Evolutionary conservation across 1,140 invertebrate genomes (phyloP).

Genomic region (Drosophila sp.): DNA sequence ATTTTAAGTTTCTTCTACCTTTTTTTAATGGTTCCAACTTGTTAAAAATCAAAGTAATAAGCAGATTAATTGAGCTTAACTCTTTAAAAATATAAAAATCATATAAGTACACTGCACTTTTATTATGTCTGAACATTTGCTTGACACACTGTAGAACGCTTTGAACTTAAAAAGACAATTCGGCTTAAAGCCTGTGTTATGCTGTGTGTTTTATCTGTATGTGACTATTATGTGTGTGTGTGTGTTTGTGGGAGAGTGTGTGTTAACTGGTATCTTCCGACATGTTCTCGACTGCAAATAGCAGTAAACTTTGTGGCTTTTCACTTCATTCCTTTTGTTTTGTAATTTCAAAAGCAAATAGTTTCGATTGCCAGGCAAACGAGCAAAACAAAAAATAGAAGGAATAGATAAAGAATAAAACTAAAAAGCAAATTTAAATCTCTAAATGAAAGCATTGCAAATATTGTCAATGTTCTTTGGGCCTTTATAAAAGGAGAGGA

Average conservation of each 20-base stretch:
- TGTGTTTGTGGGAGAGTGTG: constrained; percentile 25
- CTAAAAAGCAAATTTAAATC: constrained; percentile 38
- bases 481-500: constrained; percentile 16
- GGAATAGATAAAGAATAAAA: constrained; percentile 7
- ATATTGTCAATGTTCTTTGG: constrained; percentile 44
- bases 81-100: too few relatives aligned
- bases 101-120: too few relatives aligned
- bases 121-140: too few relatives aligned
- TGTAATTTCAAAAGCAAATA: constrained; percentile 64
- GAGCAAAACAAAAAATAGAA: constrained; percentile 22
- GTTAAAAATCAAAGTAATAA: too few relatives aligned
- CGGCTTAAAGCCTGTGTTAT: constrained; percentile 46
- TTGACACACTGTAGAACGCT: constrained; percentile 6
- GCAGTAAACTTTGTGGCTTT: constrained; percentile 68
- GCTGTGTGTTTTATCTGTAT: not conserved
- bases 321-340: constrained; percentile 69
- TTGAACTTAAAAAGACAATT: constrained; percentile 46
- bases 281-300: constrained; percentile 47
- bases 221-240: constrained; percentile 1
- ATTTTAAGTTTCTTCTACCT: too few relatives aligned
- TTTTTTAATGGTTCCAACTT: too few relatives aligned
- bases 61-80: too few relatives aligned
- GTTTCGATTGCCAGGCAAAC: constrained; percentile 47
- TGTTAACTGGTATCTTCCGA: constrained; percentile 41
- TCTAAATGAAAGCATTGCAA: constrained; percentile 31